Base-by-base conservation (phyloP, 2,113 vertebrate species). In the Actinemys pallida region DNA sequence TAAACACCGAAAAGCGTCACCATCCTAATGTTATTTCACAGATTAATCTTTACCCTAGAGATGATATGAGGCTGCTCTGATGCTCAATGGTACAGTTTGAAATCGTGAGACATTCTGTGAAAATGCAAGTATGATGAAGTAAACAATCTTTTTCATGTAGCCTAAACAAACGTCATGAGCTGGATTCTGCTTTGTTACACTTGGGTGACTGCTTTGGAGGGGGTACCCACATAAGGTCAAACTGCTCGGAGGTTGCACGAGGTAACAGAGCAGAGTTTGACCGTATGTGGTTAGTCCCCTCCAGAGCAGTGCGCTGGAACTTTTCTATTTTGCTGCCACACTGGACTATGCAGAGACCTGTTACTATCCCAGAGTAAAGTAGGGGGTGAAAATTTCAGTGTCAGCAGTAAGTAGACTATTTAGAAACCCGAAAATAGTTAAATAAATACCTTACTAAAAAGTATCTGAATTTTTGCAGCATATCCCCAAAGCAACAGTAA, bases 21-120 rank as follows among this genome's bases (percentile, higher is more conserved):
- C 87, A 95, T 90, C 95, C 96, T 94, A 88, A 94, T 96, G 92
- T 90, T 84, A 91, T 96, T 95, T 96, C 91, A 52, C 90, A 89
- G 93, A 89, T 81, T 86, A 91, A 95, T 95, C 95, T 93, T 65
- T 90, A 96, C 83, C 75, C 96, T 81, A 78, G 86, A 91, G 93
- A 92, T 86, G 35, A 81, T 81, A 10, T 2, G 85, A 83, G 95
- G 79, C 90, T 94, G 89, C 89, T 89, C 84, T 7, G 1, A 81
- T 0, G 45, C 92, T 95, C 96, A 97, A 87, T 53, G 94, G 93
- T 96, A 95, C 96, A 95, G 72, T 42, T 45, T 22, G 39, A 96
- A 97, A 95, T 90, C 93, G 45, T 93, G 96, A 92, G 90, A 4
- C 53, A 54, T 57, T 83, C 92, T 9, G 39, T 17, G 53, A 69